Evolutionary conservation across 2,797 vertebrate species (phyloP), one percentile per base, ranked within the genome.

Genomic region (Myiotriccus ornatus): DNA sequence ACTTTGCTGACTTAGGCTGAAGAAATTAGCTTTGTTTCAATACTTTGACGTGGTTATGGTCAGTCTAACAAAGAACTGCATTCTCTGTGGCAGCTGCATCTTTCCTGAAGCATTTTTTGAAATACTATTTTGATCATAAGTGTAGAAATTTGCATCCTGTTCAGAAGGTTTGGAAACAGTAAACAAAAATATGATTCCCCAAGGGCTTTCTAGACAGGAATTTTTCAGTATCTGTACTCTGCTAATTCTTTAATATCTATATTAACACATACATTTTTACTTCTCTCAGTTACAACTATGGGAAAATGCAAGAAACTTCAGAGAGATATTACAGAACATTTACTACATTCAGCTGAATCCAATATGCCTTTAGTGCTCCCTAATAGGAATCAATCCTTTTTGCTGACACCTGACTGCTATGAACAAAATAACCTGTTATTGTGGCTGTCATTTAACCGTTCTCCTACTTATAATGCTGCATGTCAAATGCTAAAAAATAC

Each of bases 71-170:
- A 91, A 95, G 86, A 91, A 92, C 39, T 62, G 46, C 71, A 70
- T 90, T 90, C 37, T 87, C 57, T 95, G 70, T 92, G 82, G 53
- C 63, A 89, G 86, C n/a, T 83, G 27, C 62, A 76, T 93, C 67
- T 87, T 93, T 74, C 87, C 85, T 37, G 59, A 81, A 94, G 79
- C 70, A 47, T 84, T 95, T 95, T 74, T 79, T 76, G 96, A 96
- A 91, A 88, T 17, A 77, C 53, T 93, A 44, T 96, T 97, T 95
- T 93, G 94, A 93, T 86, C 75, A 37, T 24, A 73, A 80, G 47
- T 62, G n/a, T 53, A 50, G 39, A 96, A 95, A 96, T 95, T 82
- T 62, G 59, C 91, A 95, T 95, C 83, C 86, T 94, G 65, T 84
- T 62, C 79, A 71, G 68, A 89, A 95, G 55, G 35, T 41, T 3